phyloP scores from a whole-genome alignment of 2,888 invertebrate species.

The Erynnis tages region DNA sequence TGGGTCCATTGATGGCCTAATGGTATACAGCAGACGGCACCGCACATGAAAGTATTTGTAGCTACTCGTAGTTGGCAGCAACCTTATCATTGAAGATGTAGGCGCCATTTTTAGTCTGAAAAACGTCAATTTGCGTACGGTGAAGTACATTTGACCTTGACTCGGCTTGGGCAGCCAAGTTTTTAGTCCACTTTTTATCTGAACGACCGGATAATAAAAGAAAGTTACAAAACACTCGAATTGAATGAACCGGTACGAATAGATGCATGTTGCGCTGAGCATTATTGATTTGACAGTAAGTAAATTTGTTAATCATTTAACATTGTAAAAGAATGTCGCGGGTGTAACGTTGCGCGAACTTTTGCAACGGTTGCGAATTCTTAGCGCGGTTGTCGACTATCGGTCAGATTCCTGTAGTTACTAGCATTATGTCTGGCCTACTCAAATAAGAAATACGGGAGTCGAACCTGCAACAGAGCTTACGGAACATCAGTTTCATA shows the following conservation, averaged over 20 bases:
- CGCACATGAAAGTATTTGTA: no score
- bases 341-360: not conserved
- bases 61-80: no score
- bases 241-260: not conserved
- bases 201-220: not conserved
- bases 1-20: no score
- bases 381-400: not conserved
- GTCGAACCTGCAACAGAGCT: slow-evolving; percentile 30
- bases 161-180: no score
- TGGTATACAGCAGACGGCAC: no score
- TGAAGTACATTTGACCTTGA: no score
- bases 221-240: not conserved
- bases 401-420: slow-evolving; percentile 11
- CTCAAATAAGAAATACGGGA: slow-evolving; percentile 27
- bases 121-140: no score
- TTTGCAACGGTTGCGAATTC: slow-evolving; percentile 1
- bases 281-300: not conserved
- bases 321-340: not conserved
- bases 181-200: not conserved
- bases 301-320: not conserved
- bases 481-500: slow-evolving; percentile 38
- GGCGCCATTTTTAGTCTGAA: no score
- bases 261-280: slow-evolving; percentile 7
- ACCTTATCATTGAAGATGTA: no score
- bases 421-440: slow-evolving; percentile 3